Conservation (phyloP, 2,113 vertebrate species). For the Acrocephalus arundinaceus region DNA sequence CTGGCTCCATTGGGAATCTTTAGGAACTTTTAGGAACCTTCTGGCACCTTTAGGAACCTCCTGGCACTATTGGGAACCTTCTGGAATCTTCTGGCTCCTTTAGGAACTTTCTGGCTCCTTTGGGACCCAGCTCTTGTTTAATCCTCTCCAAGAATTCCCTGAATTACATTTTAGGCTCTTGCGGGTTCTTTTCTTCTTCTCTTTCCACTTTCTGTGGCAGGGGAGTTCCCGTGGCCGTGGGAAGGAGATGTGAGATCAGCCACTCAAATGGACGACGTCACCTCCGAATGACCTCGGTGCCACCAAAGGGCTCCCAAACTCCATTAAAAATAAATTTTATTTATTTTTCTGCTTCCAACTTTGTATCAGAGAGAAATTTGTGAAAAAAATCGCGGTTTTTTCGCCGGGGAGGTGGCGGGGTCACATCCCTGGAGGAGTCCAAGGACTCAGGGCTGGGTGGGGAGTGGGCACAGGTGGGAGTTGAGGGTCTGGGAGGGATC, state of each 20-base stretch:
- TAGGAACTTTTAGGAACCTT: not conserved
- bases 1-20: too few species aligned
- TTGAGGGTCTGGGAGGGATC: not conserved
- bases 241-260: not conserved
- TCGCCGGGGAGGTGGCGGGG: not conserved
- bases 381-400: fast-evolving
- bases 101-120: not conserved
- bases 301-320: not conserved
- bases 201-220: too few species aligned
- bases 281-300: not conserved
- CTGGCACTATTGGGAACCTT: not conserved
- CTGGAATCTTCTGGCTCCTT: not conserved
- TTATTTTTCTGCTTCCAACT: not conserved
- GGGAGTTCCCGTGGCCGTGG: not conserved
- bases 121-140: not conserved
- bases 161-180: not conserved
- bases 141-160: not conserved
- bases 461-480: too few species aligned
- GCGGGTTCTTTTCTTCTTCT: fast-evolving
- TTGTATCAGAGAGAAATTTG: not conserved
- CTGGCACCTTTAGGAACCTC: not conserved
- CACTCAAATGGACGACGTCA: not conserved
- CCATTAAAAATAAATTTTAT: not conserved
- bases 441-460: not conserved
- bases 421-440: not conserved